Percentiles rank a stretch among this genome's conserved stretches.
These are phyloP conservation scores for Harpegnathos saltator DNA, from an alignment of 1,140 invertebrate genomes.

Conservation along the genomic window DNA sequence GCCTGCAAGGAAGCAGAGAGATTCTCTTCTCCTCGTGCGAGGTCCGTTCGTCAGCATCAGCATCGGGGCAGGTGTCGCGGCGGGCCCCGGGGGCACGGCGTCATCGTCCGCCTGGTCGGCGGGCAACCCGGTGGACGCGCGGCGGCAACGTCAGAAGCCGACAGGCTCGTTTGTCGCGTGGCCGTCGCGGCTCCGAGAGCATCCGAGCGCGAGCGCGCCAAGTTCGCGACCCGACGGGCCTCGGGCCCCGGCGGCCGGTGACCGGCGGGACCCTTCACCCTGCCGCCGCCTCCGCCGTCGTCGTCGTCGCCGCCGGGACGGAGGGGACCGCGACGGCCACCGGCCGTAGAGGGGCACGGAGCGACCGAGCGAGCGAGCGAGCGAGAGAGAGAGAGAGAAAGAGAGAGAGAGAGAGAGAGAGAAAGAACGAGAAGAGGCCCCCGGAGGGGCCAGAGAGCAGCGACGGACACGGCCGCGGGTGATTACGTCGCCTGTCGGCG, in stretches of 20 bases:
- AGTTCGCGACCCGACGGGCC: conserved; percentile 71
- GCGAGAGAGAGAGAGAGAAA: conserved; percentile 30
- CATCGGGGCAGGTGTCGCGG: conserved; percentile 19
- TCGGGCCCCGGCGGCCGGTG: too few relatives aligned
- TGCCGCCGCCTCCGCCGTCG: too few relatives aligned
- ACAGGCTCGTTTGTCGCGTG: conserved; percentile 71
- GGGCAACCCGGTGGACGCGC: conserved; percentile 19
- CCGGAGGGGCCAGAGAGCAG: conserved; percentile 76
- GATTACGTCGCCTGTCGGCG: conserved; percentile 85
- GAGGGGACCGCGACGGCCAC: not conserved
- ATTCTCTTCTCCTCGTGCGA: too few relatives aligned
- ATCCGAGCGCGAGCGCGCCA: conserved; percentile 3
- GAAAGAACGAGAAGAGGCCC: conserved; percentile 72
- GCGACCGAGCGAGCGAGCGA: too few relatives aligned
- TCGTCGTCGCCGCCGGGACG: not conserved
- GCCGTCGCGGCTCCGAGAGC: conserved; percentile 27
- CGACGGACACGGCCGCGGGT: conserved; percentile 82
- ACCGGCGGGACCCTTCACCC: conserved; percentile 53
- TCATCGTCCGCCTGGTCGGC: conserved; percentile 14
- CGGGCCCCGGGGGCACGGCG: not conserved
- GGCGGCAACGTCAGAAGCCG: conserved; percentile 27
- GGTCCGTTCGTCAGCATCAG: too few relatives aligned
- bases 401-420: conserved; percentile 35
- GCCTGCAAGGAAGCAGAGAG: too few relatives aligned
- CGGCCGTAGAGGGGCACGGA: conserved; percentile 36